These are phyloP conservation scores for Caradrina kadenii DNA, from an alignment of 2,888 invertebrate species.

Conservation along the genomic window DNA sequence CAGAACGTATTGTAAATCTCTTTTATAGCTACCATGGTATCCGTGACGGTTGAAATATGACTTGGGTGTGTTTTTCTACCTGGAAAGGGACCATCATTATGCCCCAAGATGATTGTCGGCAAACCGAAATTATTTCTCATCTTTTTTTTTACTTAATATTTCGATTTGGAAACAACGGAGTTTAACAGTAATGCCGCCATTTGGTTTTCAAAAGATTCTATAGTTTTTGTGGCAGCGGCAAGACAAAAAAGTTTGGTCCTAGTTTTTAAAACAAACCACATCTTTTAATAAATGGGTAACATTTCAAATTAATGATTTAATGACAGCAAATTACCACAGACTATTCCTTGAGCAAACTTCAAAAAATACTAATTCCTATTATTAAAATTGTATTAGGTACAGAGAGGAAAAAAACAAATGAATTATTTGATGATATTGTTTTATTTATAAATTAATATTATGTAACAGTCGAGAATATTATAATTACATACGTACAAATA, in stretches of 20 bases:
- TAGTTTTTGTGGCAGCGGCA: constrained; percentile 75
- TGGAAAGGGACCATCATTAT: constrained; percentile 89
- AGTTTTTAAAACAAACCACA: constrained; percentile 78
- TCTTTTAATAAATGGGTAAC: constrained; percentile 66
- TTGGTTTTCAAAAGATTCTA: constrained; percentile 71
- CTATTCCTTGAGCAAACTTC: constrained; percentile 64
- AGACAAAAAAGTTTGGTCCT: constrained; percentile 71
- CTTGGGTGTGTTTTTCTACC: constrained; percentile 87
- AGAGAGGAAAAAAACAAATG: constrained; percentile 57
- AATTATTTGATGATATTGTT: constrained; percentile 74
- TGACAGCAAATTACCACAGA: constrained; percentile 58
- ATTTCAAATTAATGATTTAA: constrained; percentile 66
- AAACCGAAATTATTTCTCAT: constrained; percentile 83
- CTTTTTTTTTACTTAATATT: constrained; percentile 80
- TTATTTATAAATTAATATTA: constrained; percentile 80
- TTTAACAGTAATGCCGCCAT: constrained; percentile 79
- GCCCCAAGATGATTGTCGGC: constrained; percentile 87
- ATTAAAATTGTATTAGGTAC: constrained; percentile 34
- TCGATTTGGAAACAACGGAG: constrained; percentile 79
- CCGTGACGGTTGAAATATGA: constrained; percentile 89
- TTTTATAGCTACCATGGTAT: constrained; percentile 86
- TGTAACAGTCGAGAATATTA: constrained; percentile 83
- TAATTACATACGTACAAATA: constrained; percentile 70
- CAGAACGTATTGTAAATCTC: constrained; percentile 87
- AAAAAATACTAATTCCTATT: constrained; percentile 41